Percentiles rank a stretch among this genome's conserved stretches.
Conservation (phyloP, 2,113 vertebrate genomes). For the Ciconia boyciana region DNA sequence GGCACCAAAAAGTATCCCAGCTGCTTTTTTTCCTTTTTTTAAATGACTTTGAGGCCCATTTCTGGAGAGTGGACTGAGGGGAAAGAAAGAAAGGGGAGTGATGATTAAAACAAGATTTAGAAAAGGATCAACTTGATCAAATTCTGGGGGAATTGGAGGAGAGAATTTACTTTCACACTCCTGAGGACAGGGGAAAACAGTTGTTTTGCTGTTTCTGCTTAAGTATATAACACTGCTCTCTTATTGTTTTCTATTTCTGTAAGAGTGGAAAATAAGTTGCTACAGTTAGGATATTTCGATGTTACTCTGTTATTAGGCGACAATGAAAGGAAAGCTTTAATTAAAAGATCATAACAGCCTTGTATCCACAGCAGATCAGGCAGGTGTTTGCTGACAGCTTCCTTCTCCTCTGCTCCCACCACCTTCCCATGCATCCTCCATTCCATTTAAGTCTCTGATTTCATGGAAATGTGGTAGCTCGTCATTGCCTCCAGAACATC, state of each 20-base stretch:
- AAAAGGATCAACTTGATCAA: neutral
- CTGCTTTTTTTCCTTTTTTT: neutral
- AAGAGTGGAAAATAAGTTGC: neutral
- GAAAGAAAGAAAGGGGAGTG: neutral
- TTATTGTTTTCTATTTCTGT: neutral
- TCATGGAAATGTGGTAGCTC: neutral
- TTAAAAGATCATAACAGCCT: conserved; percentile 15
- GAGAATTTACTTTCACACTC: neutral
- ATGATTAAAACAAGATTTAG: neutral
- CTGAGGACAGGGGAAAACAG: neutral
- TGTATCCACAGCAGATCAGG: neutral
- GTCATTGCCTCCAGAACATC: neutral
- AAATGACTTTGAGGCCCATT: neutral
- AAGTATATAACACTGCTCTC: neutral
- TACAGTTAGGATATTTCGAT: neutral
- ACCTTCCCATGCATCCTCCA: neutral
- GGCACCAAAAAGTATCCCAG: neutral
- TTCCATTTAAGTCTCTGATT: neutral
- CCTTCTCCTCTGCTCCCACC: conserved; percentile 17
- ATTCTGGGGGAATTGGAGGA: neutral
- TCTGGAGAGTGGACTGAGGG: neutral
- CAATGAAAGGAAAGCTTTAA: conserved; percentile 39
- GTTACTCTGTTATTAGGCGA: neutral
- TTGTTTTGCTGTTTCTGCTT: neutral
- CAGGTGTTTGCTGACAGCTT: neutral